Evolutionary conservation across 2,797 vertebrate species (phyloP).

Genomic region (Staurois parvus): DNA sequence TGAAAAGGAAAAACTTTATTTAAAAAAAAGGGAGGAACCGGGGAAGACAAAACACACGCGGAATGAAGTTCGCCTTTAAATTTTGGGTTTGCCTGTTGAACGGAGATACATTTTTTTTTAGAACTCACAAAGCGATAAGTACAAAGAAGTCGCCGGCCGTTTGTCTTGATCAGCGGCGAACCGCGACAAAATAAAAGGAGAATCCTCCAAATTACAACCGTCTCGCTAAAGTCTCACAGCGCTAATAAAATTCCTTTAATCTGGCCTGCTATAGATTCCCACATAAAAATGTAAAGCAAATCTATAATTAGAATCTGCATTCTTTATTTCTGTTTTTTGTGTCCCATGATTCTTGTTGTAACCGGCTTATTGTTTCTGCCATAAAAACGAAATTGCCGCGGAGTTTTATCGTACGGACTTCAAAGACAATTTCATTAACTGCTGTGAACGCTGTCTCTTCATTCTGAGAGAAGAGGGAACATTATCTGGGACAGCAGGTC

Average conservation of each 20-base stretch:
- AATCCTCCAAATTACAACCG: background rate
- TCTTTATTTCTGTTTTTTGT: constrained; percentile 45
- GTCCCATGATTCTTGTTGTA: constrained; percentile 43
- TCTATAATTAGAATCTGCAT: constrained; percentile 61
- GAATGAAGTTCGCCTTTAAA: too few relatives aligned
- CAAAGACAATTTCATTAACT: constrained; percentile 43
- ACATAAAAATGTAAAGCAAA: constrained; percentile 61
- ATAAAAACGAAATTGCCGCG: constrained; percentile 45
- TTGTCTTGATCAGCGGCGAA: background rate
- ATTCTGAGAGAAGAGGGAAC: background rate
- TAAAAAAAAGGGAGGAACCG: too few relatives aligned
- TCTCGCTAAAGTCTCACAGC: constrained; percentile 4
- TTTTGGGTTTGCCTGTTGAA: too few relatives aligned
- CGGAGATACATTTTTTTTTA: too few relatives aligned
- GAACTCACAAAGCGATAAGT: too few relatives aligned
- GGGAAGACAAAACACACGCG: too few relatives aligned
- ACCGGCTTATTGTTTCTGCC: constrained; percentile 50
- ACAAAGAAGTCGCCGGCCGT: background rate
- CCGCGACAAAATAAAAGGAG: background rate
- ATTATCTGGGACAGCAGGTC: background rate
- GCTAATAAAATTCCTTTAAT: constrained; percentile 44
- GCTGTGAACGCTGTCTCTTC: constrained; percentile 40
- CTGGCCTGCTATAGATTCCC: constrained; percentile 49
- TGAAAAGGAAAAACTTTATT: too few relatives aligned
- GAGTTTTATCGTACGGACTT: constrained; percentile 47